A percentile compares a stretch with the other conserved stretches of the same genome.
Conservation (phyloP, 2,113 vertebrate genomes). For the Chroicocephalus ridibundus region DNA sequence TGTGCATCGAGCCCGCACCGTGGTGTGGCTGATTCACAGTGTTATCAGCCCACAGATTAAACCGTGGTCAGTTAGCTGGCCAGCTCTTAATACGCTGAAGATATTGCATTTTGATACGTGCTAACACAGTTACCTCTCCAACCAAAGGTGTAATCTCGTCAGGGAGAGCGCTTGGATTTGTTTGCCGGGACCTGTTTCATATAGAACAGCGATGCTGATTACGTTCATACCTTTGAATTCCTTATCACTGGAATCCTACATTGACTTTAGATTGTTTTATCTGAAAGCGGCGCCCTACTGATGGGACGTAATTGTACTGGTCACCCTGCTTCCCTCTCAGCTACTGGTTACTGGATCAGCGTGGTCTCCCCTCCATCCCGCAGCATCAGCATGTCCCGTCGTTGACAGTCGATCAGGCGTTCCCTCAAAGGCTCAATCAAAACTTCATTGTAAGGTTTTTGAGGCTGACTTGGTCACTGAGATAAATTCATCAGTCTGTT, state of each 20-base stretch:
- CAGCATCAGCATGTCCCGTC: background rate
- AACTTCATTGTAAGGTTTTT: background rate
- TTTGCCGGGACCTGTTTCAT: background rate
- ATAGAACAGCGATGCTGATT: background rate
- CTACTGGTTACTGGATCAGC: background rate
- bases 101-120: background rate
- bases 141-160: background rate
- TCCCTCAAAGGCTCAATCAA: background rate
- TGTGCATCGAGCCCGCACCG: fast-evolving
- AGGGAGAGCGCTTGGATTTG: background rate
- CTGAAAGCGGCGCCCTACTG: background rate
- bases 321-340: background rate
- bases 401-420: background rate
- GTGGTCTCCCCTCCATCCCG: fast-evolving
- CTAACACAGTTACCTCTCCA: background rate
- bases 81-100: background rate
- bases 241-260: background rate
- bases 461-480: background rate
- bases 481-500: background rate
- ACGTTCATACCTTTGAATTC: background rate
- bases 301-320: background rate
- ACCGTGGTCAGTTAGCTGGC: background rate
- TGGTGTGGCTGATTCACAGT: background rate
- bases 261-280: background rate
- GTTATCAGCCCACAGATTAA: background rate